A percentile compares a stretch with the other conserved stretches of the same genome.
phyloP scores from a whole-genome alignment of 2,113 vertebrate species.

The Myodes glareolus region DNA sequence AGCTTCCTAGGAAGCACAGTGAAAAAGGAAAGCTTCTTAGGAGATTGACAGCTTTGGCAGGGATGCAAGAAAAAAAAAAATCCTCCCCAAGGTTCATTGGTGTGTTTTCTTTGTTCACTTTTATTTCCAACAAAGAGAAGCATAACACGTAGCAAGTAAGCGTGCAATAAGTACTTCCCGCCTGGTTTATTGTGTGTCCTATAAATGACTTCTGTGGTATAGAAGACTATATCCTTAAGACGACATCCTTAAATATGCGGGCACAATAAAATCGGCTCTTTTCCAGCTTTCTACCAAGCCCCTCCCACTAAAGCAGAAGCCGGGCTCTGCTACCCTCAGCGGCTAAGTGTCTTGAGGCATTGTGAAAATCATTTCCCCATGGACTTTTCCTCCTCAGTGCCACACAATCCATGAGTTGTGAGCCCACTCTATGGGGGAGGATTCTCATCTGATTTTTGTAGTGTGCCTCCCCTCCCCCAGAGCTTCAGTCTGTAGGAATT shows the following conservation, averaged over 20 bases:
- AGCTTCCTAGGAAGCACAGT: slow-evolving; percentile 21
- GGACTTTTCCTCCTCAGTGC: neutral
- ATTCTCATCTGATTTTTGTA: neutral
- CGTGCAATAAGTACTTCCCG: neutral
- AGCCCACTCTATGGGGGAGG: neutral
- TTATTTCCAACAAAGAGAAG: neutral
- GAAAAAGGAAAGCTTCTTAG: slow-evolving; percentile 5
- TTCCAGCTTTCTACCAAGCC: neutral
- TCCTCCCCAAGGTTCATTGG: neutral
- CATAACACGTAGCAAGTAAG: neutral
- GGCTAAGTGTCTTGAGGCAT: neutral
- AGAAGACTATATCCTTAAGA: neutral
- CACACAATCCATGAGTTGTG: neutral
- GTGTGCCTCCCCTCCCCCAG: fast-evolving
- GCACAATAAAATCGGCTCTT: neutral
- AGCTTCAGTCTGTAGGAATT: neutral
- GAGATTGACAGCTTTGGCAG: neutral
- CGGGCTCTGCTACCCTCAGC: neutral
- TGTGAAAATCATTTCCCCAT: neutral
- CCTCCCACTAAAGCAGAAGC: neutral
- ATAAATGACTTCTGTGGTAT: neutral
- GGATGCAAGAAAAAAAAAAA: neutral
- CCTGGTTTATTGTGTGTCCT: neutral
- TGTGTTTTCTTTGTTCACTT: neutral
- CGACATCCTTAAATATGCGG: neutral